Conservation (phyloP, 2,113 vertebrate species). For the Ramphastos sulfuratus region DNA sequence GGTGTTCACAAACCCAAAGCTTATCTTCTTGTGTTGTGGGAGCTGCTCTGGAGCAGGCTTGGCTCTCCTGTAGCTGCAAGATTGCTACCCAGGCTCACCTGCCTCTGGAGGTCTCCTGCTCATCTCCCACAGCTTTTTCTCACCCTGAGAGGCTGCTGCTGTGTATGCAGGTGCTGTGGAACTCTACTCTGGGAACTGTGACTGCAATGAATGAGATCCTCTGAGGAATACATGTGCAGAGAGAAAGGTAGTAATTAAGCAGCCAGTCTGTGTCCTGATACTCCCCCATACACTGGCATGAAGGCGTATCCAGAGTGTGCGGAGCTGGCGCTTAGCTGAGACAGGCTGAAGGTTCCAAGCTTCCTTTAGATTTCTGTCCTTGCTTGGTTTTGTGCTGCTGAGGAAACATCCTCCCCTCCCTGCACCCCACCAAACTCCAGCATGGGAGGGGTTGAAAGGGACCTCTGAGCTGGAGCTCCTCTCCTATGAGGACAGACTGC, state of each 20-base stretch:
- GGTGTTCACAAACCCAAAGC: not conserved
- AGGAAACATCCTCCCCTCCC: not conserved
- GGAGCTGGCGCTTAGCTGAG: not conserved
- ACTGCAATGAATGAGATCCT: not conserved
- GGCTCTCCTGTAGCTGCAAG: not conserved
- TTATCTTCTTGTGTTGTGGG: not conserved
- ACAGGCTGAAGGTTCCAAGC: not conserved
- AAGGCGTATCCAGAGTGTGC: not conserved
- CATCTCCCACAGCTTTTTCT: not conserved
- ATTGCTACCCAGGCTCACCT: not conserved
- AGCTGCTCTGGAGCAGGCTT: not conserved
- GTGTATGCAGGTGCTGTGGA: not conserved
- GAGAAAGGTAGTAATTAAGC: not conserved
- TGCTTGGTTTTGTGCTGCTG: not conserved
- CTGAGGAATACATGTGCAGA: not conserved
- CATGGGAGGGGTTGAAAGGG: too few relatives aligned
- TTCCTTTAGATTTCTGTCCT: not conserved
- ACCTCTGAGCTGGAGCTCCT: too few relatives aligned
- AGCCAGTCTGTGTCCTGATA: not conserved
- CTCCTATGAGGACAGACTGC: too few relatives aligned
- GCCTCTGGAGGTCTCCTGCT: not conserved
- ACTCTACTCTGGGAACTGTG: accelerated
- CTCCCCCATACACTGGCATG: accelerated
- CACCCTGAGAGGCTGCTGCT: accelerated
- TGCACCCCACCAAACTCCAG: too few relatives aligned